phyloP scores from a whole-genome alignment of 2,113 vertebrate species.

The Tenebrosternarchus preto region DNA sequence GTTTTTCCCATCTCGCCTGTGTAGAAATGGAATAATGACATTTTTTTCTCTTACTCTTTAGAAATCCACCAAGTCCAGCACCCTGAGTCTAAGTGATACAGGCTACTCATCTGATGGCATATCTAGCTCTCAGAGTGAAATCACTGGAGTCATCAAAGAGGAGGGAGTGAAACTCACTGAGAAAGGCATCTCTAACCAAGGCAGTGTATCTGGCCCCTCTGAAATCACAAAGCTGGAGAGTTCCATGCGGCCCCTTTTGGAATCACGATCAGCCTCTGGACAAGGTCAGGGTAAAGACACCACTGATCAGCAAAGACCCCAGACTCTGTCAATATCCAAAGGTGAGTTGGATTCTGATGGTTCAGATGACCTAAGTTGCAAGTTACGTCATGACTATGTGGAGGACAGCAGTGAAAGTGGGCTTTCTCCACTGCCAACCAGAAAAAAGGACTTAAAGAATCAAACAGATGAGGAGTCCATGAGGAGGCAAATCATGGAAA shows the following conservation, averaged over 20 bases:
- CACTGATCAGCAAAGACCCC: conserved; percentile 77
- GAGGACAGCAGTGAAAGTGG: conserved; percentile 96
- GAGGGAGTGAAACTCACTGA: conserved; percentile 88
- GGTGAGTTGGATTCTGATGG: conserved; percentile 87
- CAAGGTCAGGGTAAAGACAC: conserved; percentile 57
- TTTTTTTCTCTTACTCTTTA: conserved; percentile 59
- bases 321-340: conserved; percentile 87
- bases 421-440: conserved; percentile 84
- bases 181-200: conserved; percentile 75
- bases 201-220: conserved; percentile 81
- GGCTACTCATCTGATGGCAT: conserved; percentile 97
- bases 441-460: conserved; percentile 77
- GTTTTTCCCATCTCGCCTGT: not conserved
- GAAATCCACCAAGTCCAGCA: conserved; percentile 90
- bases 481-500: conserved; percentile 95
- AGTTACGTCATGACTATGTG: conserved; percentile 91
- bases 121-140: conserved; percentile 94
- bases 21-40: not conserved
- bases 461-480: conserved; percentile 93
- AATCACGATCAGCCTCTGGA: conserved; percentile 73
- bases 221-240: conserved; percentile 92
- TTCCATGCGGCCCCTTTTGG: conserved; percentile 85
- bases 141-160: conserved; percentile 88
- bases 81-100: conserved; percentile 95
- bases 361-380: conserved; percentile 93